phyloP scores from a whole-genome alignment of 2,113 vertebrate species.

The Ictalurus furcatus region DNA sequence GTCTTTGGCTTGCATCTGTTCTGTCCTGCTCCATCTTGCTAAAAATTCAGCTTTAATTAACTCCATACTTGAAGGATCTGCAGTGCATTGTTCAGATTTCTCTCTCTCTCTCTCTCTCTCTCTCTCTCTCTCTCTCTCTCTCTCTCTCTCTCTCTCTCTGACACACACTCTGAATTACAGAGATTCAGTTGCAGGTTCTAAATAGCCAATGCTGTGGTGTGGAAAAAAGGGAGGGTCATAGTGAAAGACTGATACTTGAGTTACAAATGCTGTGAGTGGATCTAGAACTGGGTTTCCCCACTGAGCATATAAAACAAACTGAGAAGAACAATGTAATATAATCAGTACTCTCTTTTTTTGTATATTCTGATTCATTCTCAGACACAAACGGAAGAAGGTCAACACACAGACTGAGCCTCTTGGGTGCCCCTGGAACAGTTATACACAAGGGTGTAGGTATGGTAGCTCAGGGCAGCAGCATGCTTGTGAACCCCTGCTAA shows the following conservation, averaged over 20 bases:
- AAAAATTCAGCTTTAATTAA: slow-evolving; percentile 45
- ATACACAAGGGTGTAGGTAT: not conserved
- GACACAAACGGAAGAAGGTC: not conserved
- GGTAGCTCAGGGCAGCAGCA: not conserved
- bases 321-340: not conserved
- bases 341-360: not conserved
- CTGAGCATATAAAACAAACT: not conserved
- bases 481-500: not conserved
- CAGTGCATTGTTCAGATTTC: slow-evolving; percentile 25
- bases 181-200: not conserved
- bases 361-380: not conserved
- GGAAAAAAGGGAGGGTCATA: not conserved
- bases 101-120: not conserved
- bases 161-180: slow-evolving; percentile 10
- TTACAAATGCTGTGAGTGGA: slow-evolving; percentile 9
- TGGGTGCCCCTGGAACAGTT: not conserved
- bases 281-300: not conserved
- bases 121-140: not conserved
- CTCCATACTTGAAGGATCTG: slow-evolving; percentile 41
- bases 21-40: slow-evolving; percentile 6
- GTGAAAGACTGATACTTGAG: not conserved
- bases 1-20: slow-evolving; percentile 34
- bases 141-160: not conserved
- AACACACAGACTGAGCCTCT: not conserved
- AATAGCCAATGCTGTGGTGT: not conserved